A percentile compares a stretch with the other conserved stretches of the same genome.
Evolutionary conservation across 92 coral and sea anemone genomes (phyloP).

Genomic region (Virgularia gustaviana): DNA sequence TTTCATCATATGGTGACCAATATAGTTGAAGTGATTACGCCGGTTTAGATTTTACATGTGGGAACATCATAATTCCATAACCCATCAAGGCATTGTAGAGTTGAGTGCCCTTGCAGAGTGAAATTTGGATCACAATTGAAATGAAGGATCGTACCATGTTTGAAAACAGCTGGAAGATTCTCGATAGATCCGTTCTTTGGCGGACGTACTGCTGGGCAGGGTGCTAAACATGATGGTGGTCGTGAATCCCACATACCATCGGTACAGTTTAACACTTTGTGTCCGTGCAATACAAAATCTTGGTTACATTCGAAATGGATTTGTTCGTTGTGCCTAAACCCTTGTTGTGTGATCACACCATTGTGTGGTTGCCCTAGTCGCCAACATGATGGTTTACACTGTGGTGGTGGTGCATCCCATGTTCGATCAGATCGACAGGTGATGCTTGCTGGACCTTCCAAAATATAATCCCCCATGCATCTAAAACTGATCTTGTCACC

Average conservation of each 20-base stretch:
- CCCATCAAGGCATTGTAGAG: no score
- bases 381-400: slow-evolving; percentile 8
- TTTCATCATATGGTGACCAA: no score
- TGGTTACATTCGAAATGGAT: background rate
- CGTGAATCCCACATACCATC: background rate
- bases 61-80: no score
- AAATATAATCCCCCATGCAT: slow-evolving; percentile 5
- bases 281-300: background rate
- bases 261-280: background rate
- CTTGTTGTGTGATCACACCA: background rate
- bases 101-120: no score
- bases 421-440: background rate
- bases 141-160: no score
- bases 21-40: no score
- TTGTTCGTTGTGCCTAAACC: slow-evolving; percentile 7
- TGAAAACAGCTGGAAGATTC: no score
- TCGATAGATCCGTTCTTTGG: background rate
- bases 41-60: no score
- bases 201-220: background rate
- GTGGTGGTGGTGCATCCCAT: slow-evolving; percentile 5
- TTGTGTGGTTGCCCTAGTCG: background rate
- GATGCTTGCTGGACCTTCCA: background rate
- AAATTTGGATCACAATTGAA: no score
- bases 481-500: slow-evolving; percentile 5
- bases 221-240: background rate